A percentile compares a stretch with the other conserved stretches of the same genome.
Evolutionary conservation across 2,888 invertebrate genomes (phyloP).

Genomic region (Allacma fusca): DNA sequence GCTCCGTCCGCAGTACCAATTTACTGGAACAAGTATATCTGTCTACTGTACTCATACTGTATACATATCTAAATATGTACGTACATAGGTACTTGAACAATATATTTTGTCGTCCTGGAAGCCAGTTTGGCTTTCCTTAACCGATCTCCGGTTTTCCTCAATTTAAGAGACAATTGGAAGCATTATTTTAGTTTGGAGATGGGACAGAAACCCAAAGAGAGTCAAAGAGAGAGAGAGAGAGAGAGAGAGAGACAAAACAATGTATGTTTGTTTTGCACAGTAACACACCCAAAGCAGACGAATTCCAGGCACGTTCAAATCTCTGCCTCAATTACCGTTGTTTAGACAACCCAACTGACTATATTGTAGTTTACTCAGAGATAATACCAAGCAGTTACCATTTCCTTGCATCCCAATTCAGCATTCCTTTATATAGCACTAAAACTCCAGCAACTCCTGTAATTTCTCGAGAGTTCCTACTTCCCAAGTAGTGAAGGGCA

Average conservation of each 20-base stretch:
- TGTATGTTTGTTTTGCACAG: not conserved
- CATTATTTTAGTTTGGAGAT: not conserved
- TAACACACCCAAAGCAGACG: slow-evolving; percentile 21
- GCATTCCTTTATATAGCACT: not conserved
- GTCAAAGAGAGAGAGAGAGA: slow-evolving; percentile 3
- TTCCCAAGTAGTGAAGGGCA: no score
- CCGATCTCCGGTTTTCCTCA: not conserved
- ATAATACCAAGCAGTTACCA: slow-evolving; percentile 24
- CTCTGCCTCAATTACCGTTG: slow-evolving; percentile 42
- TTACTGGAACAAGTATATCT: no score
- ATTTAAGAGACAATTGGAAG: slow-evolving; percentile 9
- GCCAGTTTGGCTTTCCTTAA: not conserved
- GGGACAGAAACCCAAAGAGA: not conserved
- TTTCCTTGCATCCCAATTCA: slow-evolving; percentile 8
- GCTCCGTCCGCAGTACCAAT: no score
- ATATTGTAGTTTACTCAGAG: slow-evolving; percentile 19
- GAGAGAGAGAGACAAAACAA: not conserved
- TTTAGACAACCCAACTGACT: slow-evolving; percentile 36
- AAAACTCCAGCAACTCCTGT: no score
- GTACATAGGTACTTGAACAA: no score
- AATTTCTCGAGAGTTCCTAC: no score
- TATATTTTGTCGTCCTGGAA: no score
- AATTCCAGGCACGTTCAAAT: slow-evolving; percentile 43
- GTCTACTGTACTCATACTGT: no score
- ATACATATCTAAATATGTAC: no score